Base-by-base conservation (phyloP, 2,888 invertebrate genomes). In the Trachelus troglodyta region DNA sequence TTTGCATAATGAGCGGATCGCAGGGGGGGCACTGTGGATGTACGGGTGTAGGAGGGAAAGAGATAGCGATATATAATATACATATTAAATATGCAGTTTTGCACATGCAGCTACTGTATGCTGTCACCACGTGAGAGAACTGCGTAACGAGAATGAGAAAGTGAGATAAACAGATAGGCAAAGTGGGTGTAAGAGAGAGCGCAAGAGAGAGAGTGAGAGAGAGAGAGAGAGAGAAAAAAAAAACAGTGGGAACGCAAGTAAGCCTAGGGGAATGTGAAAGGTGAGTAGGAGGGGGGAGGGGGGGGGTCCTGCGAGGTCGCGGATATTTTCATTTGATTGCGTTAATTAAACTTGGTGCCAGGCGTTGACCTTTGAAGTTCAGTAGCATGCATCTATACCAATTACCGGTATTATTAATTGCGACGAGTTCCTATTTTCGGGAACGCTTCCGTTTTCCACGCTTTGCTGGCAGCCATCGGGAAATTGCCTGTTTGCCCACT, bases 281-380 rank as follows among this genome's bases (percentile, higher is more conserved):
- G 34, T 9, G 34, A 9, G 33, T 3, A n/a, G 30, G 1, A 31
- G 33, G 69, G 3, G 69, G 30, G 69, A 0, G 34, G 0, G 34
- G 9, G 11, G 35, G 34, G 9, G 35, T 3, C 12, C 84, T 82
- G 83, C 81, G 79, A 74, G 68, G 77, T 77, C 80, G 84, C 84
- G 86, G 88, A 89, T 90, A 90, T 89, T 89, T 89, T 89, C 90
- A 90, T 90, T 89, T 85, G 89, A 89, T 88, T 87, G 87, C 89
- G 86, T 88, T 90, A 88, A 87, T 88, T 88, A 88, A 87, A 88
- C 86, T 85, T 82, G 81, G 83, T 82, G 78, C 79, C 83, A 82
- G 81, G 79, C 85, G 84, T 87, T 88, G 88, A 89, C 89, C 89
- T 89, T 89, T 87, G 87, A 88, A 85, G 87, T 87, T 87, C 86